Evolutionary conservation across 37 sponge, comb jelly and placozoan species (phyloP).

Genomic region (Eunapius fragilis): DNA sequence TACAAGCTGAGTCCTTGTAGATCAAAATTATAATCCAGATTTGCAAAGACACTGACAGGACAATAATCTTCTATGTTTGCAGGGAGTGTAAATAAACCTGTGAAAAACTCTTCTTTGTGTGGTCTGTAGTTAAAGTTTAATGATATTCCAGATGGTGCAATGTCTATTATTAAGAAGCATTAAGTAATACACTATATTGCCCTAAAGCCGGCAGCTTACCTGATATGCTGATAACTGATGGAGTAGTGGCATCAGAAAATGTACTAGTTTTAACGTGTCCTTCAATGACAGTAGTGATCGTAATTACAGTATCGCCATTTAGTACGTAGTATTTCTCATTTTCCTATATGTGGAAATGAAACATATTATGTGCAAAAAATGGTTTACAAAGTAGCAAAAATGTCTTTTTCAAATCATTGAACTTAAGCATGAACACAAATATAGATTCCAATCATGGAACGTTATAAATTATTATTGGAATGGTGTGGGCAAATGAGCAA

Average conservation of each 20-base stretch:
- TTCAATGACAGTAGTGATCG: neutral
- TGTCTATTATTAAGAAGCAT: too few species aligned
- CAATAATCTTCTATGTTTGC: neutral
- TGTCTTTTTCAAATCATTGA: too few species aligned
- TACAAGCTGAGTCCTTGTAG: neutral
- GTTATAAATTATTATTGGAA: too few species aligned
- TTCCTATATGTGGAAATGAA: neutral
- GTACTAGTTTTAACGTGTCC: neutral
- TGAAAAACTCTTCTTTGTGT: neutral
- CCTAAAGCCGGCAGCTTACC: neutral
- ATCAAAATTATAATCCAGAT: neutral
- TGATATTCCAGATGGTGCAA: neutral
- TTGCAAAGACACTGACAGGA: neutral
- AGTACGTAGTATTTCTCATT: neutral
- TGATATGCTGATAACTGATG: neutral
- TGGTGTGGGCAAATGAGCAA: too few species aligned
- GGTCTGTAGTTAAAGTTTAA: neutral
- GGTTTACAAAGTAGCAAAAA: neutral
- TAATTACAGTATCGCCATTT: neutral
- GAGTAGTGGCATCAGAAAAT: neutral
- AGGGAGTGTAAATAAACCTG: neutral
- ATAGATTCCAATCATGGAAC: too few species aligned
- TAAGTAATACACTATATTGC: too few species aligned
- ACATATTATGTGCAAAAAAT: neutral
- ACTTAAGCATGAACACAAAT: too few species aligned